phyloP scores from a whole-genome alignment of 2,888 invertebrate species.

The Leucophora obtusa region DNA sequence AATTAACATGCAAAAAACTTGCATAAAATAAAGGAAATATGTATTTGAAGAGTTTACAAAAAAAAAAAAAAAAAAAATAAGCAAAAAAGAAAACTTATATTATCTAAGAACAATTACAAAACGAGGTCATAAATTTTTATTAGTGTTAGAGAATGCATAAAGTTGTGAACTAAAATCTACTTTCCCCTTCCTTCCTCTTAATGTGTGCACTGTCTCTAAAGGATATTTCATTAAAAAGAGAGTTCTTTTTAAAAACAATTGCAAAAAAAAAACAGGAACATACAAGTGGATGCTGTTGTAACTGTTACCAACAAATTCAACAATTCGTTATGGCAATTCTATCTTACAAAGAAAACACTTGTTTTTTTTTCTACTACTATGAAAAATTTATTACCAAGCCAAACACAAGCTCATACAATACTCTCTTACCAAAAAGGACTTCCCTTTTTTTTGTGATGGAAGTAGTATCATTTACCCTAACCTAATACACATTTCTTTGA shows the following conservation, averaged over 20 bases:
- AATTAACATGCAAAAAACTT: constrained; percentile 36
- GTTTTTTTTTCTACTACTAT: constrained; percentile 23
- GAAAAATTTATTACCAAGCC: constrained; percentile 32
- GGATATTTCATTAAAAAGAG: not conserved
- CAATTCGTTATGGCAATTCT: constrained; percentile 47
- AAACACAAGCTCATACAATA: not conserved
- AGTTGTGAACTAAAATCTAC: constrained; percentile 43
- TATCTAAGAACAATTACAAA: constrained; percentile 55
- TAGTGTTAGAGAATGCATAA: constrained; percentile 31
- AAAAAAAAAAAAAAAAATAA: constrained; percentile 16
- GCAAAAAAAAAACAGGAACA: constrained; percentile 21
- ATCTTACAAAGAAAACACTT: constrained; percentile 45
- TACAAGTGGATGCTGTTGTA: constrained; percentile 8
- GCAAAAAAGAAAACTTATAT: constrained; percentile 40
- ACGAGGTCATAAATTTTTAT: constrained; percentile 61
- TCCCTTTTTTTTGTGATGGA: constrained; percentile 13
- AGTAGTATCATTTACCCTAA: constrained; percentile 41
- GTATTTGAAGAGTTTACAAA: not conserved
- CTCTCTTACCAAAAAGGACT: not conserved
- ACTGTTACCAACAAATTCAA: constrained; percentile 55
- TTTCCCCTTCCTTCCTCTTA: not conserved
- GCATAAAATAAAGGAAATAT: constrained; percentile 10
- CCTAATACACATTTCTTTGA: constrained; percentile 34
- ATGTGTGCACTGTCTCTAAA: not conserved
- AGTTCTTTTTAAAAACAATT: not conserved